Base-by-base conservation (phyloP, 2,113 vertebrate species). In the Cygnus atratus region DNA sequence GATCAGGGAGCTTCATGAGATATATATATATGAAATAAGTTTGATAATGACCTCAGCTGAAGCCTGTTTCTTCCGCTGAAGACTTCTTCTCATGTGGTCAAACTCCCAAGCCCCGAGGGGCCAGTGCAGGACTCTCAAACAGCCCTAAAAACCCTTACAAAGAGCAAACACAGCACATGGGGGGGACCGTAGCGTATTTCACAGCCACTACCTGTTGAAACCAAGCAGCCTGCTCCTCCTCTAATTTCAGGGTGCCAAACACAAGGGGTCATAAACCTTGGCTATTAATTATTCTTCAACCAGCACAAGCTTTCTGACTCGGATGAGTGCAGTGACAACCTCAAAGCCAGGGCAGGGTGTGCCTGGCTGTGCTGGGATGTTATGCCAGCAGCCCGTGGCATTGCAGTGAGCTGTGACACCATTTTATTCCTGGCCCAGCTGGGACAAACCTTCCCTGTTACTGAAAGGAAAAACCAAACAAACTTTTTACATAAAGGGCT, bases 61-160 rank as follows among this genome's bases (percentile, higher is more conserved):
- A 6, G 31, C 18, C 80, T 62, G 26, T 61, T 48, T 39, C 44
- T 72, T 6, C 63, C 59, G 48, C 58, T 76, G 44, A 61, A 16
- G 3, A 1, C 33, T 39, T 33, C 41, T 48, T 29, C 52, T 66
- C n/a, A 2, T 1, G 35, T 35, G 2, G 3, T 2, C 25, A 57
- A 13, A 3, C 33, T 39, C 82, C 21, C 59, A 2, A 16, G n/a
- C 41, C 31, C 76, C 3, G 9, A 29, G 67, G 14, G 15, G 48
- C 21, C 52, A 6, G 28, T 1, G 25, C 65, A 75, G 79, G 71
- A 13, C 79, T 7, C 57, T 10, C 50, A 11, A n/a, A 1, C 9
- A 71, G 48, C 28, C 31, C 61, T 16, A n/a, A 21, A 11, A 50
- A 1, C 46, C 37, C 65, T 54, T 54, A 58, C 50, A 46, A 63